Evolutionary conservation across 2,797 vertebrate genomes (phyloP).

Genomic region (Protosalanx chinensis): DNA sequence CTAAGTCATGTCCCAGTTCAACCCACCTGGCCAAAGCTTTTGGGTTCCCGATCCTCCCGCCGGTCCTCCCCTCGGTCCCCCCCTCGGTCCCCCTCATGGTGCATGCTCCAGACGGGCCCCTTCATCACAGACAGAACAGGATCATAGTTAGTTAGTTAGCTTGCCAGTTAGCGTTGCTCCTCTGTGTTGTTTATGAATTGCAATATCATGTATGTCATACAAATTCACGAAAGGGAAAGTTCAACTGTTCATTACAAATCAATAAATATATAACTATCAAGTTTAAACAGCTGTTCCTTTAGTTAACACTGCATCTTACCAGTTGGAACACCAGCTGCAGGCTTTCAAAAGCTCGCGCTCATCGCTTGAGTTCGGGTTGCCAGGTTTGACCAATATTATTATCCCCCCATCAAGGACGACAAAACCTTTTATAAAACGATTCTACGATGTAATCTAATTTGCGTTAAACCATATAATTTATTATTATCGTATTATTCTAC

Average conservation of each 20-base stretch:
- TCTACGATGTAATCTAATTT: too few relatives aligned
- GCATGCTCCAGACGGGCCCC: constrained; percentile 38
- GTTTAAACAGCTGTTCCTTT: neutral
- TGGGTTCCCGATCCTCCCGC: constrained; percentile 24
- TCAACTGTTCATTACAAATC: too few relatives aligned
- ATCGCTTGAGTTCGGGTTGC: too few relatives aligned
- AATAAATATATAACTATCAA: too few relatives aligned
- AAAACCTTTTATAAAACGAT: neutral
- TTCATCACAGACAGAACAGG: too few relatives aligned
- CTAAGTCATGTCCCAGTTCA: neutral
- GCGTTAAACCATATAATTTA: too few relatives aligned
- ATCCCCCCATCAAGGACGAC: neutral
- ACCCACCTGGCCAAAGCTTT: constrained; percentile 62
- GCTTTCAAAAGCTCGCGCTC: too few relatives aligned
- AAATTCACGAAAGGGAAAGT: too few relatives aligned
- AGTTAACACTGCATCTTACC: neutral
- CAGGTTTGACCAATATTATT: neutral
- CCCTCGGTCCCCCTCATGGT: constrained; percentile 1
- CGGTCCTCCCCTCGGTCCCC: constrained; percentile 32
- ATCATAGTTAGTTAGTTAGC: neutral
- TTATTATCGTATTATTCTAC: too few relatives aligned
- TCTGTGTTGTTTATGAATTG: neutral
- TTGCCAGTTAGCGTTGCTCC: neutral
- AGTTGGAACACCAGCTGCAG: neutral
- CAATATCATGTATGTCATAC: neutral